Percentiles rank a stretch among this genome's conserved stretches.
These are phyloP conservation scores for Eclectus roratus DNA, from an alignment of 2,113 vertebrate species.

Conservation along the genomic window DNA sequence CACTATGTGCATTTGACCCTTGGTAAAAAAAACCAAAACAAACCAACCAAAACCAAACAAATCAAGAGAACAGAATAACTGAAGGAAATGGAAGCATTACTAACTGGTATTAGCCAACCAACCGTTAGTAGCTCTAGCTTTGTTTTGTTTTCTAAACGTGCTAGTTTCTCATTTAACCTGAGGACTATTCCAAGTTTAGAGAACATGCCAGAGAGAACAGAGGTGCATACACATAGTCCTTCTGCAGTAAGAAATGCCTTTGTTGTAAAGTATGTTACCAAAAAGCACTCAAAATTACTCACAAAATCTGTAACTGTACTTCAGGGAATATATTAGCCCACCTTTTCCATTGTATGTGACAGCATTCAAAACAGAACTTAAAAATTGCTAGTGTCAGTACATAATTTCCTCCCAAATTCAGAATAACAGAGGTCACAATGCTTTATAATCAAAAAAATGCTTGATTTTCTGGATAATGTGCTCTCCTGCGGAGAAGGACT, in stretches of 20 bases:
- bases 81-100: neutral
- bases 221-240: neutral
- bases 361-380: neutral
- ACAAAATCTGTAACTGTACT: neutral
- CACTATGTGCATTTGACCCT: neutral
- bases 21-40: neutral
- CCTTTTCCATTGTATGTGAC: neutral
- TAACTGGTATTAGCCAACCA: neutral
- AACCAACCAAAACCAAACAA: no score
- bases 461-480: neutral
- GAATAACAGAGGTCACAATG: neutral
- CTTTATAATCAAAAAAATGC: neutral
- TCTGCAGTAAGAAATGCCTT: neutral
- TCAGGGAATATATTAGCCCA: neutral
- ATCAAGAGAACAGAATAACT: neutral
- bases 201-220: neutral
- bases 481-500: no score
- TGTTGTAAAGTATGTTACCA: neutral
- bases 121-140: neutral
- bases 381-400: neutral
- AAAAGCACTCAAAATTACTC: neutral
- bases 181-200: neutral
- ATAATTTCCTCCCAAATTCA: neutral
- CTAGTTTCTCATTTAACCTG: neutral
- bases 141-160: neutral